Base-by-base conservation (phyloP, 2,797 vertebrate genomes). In the Darevskia mixta region DNA sequence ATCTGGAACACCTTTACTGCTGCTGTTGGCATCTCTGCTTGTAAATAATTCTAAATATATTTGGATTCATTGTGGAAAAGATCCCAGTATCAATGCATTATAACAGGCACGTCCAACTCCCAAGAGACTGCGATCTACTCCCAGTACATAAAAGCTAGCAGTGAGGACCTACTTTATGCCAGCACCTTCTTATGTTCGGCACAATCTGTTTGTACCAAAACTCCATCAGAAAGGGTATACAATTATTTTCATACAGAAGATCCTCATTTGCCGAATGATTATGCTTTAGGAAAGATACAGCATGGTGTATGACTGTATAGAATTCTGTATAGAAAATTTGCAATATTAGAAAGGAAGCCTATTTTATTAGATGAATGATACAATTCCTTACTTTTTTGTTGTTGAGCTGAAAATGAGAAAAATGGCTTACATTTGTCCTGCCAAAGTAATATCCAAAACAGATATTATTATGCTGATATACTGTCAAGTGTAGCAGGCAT, bases 381-480 rank as follows among this genome's bases (percentile, higher is more conserved):
- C 10, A 15, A 25, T 41, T 41, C 32, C 25, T 81, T 23, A 13
- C 11, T 66, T 55, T 55, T 55, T 55, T 55, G 49, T 49, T 49
- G 35, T 7, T 43, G 41, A 43, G 41, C 29, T 0, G 0, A 15
- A 0, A 0, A 25, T 3, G 6, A 35, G 23, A 11, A 75, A 86
- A 82, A 69, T 69, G 32, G 29, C 27, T 79, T 41, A 71, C 0
- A 0, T 55, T 83, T 79, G 29, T 79, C 78, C 84, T 79, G 80
- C 77, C 69, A 13, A 88, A 90, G 79, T 25, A 17, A 43, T 32
- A 72, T 41, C 35, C 49, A 88, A 61, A 80, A 43, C 64, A 80
- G 41, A 89, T 86, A 86, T 90, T 66, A 79, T 91, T 86, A 87
- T 75, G 86, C 85, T 90, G 89, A 83, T 91, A 91, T 77, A 64